Percentiles rank a stretch among this genome's conserved stretches.
phyloP scores from a whole-genome alignment of 2,888 invertebrate genomes.

The Hipparchia semele region DNA sequence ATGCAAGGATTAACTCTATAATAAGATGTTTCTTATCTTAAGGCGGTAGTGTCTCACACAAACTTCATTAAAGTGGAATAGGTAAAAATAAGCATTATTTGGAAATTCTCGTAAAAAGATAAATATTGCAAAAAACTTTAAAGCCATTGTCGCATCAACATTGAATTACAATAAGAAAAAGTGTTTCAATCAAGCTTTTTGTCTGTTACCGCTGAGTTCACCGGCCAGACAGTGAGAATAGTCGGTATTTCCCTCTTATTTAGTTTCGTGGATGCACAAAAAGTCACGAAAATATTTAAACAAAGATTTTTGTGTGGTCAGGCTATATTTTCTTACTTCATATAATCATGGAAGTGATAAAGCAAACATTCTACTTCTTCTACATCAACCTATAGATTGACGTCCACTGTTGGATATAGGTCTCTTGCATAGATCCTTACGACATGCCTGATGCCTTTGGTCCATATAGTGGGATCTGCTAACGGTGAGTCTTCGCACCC shows the following conservation, averaged over 20 bases:
- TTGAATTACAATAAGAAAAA: slow-evolving; percentile 19
- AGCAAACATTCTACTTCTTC: no score
- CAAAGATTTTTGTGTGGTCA: background rate
- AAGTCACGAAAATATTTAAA: slow-evolving; percentile 27
- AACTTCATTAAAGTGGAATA: background rate
- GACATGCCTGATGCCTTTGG: no score
- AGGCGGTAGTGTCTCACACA: background rate
- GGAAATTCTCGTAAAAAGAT: background rate
- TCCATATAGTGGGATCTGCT: no score
- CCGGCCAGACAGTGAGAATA: slow-evolving; percentile 66
- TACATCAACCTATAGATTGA: no score
- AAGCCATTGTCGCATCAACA: slow-evolving; percentile 17
- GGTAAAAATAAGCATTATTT: background rate
- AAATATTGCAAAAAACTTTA: slow-evolving; percentile 4
- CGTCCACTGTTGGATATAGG: no score
- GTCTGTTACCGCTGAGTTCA: slow-evolving; percentile 54
- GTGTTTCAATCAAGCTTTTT: slow-evolving; percentile 44
- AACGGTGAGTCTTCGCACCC: no score
- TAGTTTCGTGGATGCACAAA: slow-evolving; percentile 32
- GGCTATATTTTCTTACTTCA: background rate
- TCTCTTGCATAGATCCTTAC: no score
- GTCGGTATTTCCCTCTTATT: slow-evolving; percentile 46
- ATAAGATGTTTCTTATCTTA: no score
- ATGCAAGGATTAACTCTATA: no score
- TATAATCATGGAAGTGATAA: no score